phyloP scores from a whole-genome alignment of 2,113 vertebrate genomes.

The Eretmochelys imbricata region DNA sequence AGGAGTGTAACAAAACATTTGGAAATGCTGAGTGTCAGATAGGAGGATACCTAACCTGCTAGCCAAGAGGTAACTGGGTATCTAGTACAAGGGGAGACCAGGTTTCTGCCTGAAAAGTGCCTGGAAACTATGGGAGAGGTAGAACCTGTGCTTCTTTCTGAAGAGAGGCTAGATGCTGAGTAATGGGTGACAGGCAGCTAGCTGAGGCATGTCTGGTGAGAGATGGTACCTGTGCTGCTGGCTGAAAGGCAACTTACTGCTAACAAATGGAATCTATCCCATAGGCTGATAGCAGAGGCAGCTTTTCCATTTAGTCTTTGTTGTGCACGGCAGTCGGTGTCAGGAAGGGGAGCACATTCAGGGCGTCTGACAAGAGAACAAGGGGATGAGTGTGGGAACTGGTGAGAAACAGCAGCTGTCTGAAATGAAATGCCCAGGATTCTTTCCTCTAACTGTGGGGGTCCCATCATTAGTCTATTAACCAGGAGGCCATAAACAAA shows the following conservation, averaged over 20 bases:
- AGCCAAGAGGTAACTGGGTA: neutral
- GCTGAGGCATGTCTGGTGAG: rapidly evolving
- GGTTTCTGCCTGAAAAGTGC: neutral
- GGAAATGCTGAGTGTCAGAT: neutral
- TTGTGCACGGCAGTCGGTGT: conserved; percentile 52
- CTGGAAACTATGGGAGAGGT: neutral
- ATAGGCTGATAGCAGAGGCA: conserved; percentile 1
- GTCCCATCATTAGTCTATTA: conserved; percentile 60
- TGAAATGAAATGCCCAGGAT: conserved; percentile 51
- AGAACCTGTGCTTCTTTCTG: neutral
- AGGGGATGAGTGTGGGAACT: conserved; percentile 76
- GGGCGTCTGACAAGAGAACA: conserved; percentile 43
- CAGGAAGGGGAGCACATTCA: conserved; percentile 65
- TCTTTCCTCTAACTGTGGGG: conserved; percentile 66
- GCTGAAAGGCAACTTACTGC: neutral
- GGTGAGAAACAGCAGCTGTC: conserved; percentile 66
- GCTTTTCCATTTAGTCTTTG: conserved; percentile 42
- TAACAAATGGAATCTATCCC: conserved; percentile 29
- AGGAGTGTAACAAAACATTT: neutral
- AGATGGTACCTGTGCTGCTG: neutral
- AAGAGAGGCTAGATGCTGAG: neutral
- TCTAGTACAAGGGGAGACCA: neutral
- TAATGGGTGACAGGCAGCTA: neutral
- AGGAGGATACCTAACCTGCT: neutral
- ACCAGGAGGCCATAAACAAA: conserved; percentile 70